Conservation (phyloP, 2,888 invertebrate species). For the Oscheius sp. region DNA sequence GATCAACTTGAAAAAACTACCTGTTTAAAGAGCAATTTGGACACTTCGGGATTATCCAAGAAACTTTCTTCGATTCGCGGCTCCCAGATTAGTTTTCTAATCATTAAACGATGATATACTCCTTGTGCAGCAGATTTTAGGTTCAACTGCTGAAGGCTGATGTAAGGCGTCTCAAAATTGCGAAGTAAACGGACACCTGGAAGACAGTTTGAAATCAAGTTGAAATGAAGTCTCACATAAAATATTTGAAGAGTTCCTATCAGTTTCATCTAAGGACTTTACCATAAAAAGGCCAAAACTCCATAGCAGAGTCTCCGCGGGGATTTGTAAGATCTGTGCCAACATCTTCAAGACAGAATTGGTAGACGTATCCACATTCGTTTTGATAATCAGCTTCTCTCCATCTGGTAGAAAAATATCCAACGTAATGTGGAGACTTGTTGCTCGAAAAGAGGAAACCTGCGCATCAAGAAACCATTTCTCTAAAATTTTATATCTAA, state of each 20-base stretch:
- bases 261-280: constrained; percentile 70
- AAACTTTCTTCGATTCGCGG: constrained; percentile 56
- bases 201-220: constrained; percentile 29
- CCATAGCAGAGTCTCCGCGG: constrained; percentile 80
- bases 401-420: constrained; percentile 52
- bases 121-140: constrained; percentile 52
- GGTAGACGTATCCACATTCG: constrained; percentile 41
- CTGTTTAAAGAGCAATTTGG: constrained; percentile 57
- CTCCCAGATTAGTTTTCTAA: constrained; percentile 61
- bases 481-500: no score
- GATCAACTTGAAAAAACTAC: constrained; percentile 32
- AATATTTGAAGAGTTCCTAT: constrained; percentile 17
- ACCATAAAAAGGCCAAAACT: constrained; percentile 91
- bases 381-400: constrained; percentile 41
- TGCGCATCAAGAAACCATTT: constrained; percentile 55
- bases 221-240: neutral
- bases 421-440: constrained; percentile 44
- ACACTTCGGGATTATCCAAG: constrained; percentile 51
- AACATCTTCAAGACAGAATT: constrained; percentile 74
- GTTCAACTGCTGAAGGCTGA: constrained; percentile 77
- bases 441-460: constrained; percentile 53
- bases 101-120: constrained; percentile 40
- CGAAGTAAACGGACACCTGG: constrained; percentile 86
- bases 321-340: constrained; percentile 80
- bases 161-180: constrained; percentile 95